phyloP scores from a whole-genome alignment of 1,140 invertebrate genomes.

The Reticulitermes speratus region DNA sequence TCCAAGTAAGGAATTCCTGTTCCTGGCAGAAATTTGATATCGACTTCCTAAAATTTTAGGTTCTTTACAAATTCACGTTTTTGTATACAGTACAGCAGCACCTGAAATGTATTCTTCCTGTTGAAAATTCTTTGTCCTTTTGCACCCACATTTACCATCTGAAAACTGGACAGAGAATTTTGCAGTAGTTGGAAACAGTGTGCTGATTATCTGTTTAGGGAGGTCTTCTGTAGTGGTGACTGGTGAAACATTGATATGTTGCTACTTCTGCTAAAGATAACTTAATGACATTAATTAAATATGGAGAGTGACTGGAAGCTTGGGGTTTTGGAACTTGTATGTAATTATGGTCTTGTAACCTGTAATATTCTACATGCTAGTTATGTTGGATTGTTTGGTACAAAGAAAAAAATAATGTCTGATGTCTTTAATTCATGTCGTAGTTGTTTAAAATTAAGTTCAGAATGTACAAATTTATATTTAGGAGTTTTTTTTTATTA shows the following conservation, averaged over 20 bases:
- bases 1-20: not conserved
- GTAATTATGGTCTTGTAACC: not conserved
- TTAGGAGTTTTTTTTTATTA: not conserved
- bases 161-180: conserved; percentile 16
- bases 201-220: not conserved
- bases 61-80: not conserved
- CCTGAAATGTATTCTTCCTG: not conserved
- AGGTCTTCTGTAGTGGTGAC: not conserved
- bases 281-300: not conserved
- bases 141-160: conserved; percentile 31
- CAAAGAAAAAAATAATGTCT: not conserved
- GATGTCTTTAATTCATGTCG: not conserved
- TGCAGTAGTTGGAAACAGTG: not conserved
- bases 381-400: not conserved
- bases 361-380: too few species aligned
- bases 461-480: not conserved
- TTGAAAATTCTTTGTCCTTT: not conserved
- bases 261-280: not conserved
- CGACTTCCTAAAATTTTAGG: not conserved
- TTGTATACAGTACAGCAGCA: not conserved
- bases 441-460: not conserved
- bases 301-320: not conserved
- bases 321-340: not conserved
- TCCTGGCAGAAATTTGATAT: not conserved
- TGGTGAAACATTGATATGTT: not conserved